Evolutionary conservation across 1,140 invertebrate genomes (phyloP), one percentile per base, ranked within the genome.

Genomic region (Sesamia nonagrioides): DNA sequence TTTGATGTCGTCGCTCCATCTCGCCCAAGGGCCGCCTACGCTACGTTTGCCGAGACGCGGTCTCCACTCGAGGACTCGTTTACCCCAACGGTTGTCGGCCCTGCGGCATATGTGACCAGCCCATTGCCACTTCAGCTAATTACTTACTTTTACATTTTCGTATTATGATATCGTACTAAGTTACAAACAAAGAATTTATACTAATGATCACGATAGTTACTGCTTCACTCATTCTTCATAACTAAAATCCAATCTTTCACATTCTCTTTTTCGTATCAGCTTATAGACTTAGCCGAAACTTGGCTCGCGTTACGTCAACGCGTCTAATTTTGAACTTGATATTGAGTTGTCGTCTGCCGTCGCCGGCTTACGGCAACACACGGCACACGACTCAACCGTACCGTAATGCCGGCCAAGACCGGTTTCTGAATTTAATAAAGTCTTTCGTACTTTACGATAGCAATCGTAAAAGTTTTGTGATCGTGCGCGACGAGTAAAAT

Each of bases 401-500:
- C 42, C 56, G 27, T 58, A 61, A 66, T 27, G 27, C 40, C 18
- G 37, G 4, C 15, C 42, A 48, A 40, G 45, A 77, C 80, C 71
- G 71, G 80, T 77, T 81, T 40, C 61, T 68, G 77, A 86, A 84
- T 84, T 88, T 85, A 85, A 88, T 88, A 88, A 86, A 88, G 85
- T 83, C 85, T 50, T n/a, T 82, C 63, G 54, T 71, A 80, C 73
- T 89, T 89, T 88, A 89, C 84, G 85, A 82, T 84, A 83, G 58
- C 37, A 82, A 82, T 84, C 84, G 85, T 88, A 84, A 89, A 87
- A 89, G 48, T 77, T 68, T 85, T 83, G 79, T 75, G 73, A 69
- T 75, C 58, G 45, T 50, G 7, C 61, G 52, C 5, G 13, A 42
- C 48, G 50, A 86, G 69, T 79, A 85, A 83, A 83, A 86, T 82